phyloP scores from a whole-genome alignment of 2,113 vertebrate species.

The Lophochroa leadbeateri region DNA sequence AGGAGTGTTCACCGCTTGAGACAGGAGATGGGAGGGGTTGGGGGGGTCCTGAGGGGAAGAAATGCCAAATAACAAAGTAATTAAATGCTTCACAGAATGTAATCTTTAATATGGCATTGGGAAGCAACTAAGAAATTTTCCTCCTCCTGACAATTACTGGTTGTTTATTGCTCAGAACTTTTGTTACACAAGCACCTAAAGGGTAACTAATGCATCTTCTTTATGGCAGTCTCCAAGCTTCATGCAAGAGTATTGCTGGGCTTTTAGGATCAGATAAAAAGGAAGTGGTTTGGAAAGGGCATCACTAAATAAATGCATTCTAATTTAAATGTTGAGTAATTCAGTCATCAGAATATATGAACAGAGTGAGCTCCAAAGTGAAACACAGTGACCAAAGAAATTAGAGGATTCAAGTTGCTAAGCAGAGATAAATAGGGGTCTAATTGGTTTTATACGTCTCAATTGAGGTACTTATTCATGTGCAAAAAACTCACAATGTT shows the following conservation, averaged over 20 bases:
- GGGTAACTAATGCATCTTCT: not conserved
- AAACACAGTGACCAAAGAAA: slow-evolving; percentile 46
- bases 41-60: not conserved
- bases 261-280: slow-evolving; percentile 1
- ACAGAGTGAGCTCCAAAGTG: not conserved
- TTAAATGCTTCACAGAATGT: not conserved
- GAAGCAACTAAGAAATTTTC: not conserved
- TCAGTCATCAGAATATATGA: slow-evolving; percentile 8
- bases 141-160: not conserved
- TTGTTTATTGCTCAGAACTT: not conserved
- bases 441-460: slow-evolving; percentile 65
- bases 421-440: slow-evolving; percentile 53
- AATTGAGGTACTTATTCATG: slow-evolving; percentile 56
- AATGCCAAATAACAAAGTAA: not conserved
- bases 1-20: not conserved
- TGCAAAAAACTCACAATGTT: slow-evolving; percentile 44
- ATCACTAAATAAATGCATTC: not conserved
- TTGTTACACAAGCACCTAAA: not conserved
- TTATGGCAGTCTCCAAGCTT: not conserved
- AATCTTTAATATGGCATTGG: not conserved
- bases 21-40: accelerated
- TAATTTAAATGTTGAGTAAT: slow-evolving; percentile 37
- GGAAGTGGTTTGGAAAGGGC: not conserved
- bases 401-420: slow-evolving; percentile 27
- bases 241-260: not conserved